Conservation (phyloP, 2,888 invertebrate species). For the Scaptomyza tumidula region DNA sequence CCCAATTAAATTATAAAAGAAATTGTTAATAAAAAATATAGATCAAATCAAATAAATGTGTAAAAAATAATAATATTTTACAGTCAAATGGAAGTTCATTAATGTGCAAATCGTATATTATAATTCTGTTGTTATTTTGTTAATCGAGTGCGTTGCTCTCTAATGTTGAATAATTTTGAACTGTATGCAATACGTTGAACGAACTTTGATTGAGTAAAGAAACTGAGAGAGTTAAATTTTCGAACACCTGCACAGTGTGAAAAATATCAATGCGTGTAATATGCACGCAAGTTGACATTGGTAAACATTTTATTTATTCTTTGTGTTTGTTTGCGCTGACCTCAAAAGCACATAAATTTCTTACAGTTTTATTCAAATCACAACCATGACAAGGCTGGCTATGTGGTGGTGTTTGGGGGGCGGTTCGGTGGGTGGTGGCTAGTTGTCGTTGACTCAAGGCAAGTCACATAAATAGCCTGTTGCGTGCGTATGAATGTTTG, state of each 20-base stretch:
- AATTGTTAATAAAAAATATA: conserved; percentile 39
- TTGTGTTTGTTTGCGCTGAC: conserved; percentile 22
- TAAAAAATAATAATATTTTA: conserved; percentile 1
- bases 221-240: conserved; percentile 5
- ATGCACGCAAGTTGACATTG: conserved; percentile 55
- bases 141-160: conserved; percentile 49
- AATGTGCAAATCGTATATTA: conserved; percentile 12
- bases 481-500: neutral
- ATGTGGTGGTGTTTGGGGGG: conserved; percentile 8
- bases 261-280: conserved; percentile 23
- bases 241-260: conserved; percentile 31
- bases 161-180: conserved; percentile 10
- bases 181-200: conserved; percentile 66
- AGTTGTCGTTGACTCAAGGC: conserved; percentile 46
- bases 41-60: conserved; percentile 5
- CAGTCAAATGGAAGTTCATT: conserved; percentile 37
- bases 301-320: conserved; percentile 41
- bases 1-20: conserved; percentile 42
- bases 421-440: neutral
- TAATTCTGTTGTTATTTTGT: conserved; percentile 32
- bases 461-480: conserved; percentile 54
- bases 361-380: conserved; percentile 65
- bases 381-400: conserved; percentile 23
- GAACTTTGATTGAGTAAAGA: conserved; percentile 54
- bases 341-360: conserved; percentile 46